Evolutionary conservation across 2,888 invertebrate genomes (phyloP).

Genomic region (Cheilosia vulpina): DNA sequence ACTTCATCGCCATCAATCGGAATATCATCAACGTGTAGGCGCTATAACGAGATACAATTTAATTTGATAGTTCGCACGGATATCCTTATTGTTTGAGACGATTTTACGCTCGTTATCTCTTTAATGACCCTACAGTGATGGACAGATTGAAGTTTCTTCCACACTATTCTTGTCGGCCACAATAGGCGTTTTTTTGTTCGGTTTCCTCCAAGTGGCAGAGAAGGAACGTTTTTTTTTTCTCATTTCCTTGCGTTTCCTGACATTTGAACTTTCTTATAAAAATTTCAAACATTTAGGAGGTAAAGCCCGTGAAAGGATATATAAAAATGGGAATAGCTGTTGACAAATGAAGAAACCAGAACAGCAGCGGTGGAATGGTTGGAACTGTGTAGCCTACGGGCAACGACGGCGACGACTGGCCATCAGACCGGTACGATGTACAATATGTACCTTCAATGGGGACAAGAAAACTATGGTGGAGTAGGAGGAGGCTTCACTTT

Average conservation of each 20-base stretch:
- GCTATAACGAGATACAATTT: constrained; percentile 40
- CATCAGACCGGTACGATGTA: background rate
- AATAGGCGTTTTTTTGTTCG: constrained; percentile 7
- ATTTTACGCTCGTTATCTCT: constrained; percentile 67
- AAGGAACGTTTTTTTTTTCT: background rate
- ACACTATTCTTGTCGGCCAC: constrained; percentile 15
- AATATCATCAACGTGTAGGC: constrained; percentile 3
- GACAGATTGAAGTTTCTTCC: constrained; percentile 27
- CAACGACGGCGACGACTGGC: constrained; percentile 43
- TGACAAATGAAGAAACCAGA: constrained; percentile 41
- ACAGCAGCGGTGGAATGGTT: background rate
- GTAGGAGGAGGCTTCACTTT: constrained; percentile 15
- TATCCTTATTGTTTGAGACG: constrained; percentile 57
- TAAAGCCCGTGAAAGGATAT: constrained; percentile 10
- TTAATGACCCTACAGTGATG: constrained; percentile 45
- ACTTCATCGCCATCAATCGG: constrained; percentile 28
- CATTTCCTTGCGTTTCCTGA: constrained; percentile 49
- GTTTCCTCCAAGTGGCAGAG: background rate
- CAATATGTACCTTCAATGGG: constrained; percentile 16
- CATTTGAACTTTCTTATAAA: constrained; percentile 41
- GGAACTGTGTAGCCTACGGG: constrained; percentile 22
- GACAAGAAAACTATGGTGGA: constrained; percentile 1
- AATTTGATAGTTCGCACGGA: constrained; percentile 51
- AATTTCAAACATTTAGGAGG: constrained; percentile 18
- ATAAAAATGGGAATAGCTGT: constrained; percentile 16